phyloP scores from a whole-genome alignment of 2,113 vertebrate genomes.

The mouse (Mus musculus) region GRCm39 chr15:80908501-80909000 shows the following conservation, averaged over 20 bases:
- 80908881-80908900: too few relatives aligned
- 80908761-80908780: conserved; percentile 90
- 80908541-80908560: background rate
- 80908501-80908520: background rate
- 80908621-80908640: background rate
- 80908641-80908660: background rate
- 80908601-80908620: background rate
- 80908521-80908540: background rate
- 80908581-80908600: background rate
- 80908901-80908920: background rate
- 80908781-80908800: conserved; percentile 79
- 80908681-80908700: conserved; percentile 90
- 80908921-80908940: conserved; percentile 89
- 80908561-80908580: background rate
- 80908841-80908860: too few relatives aligned
- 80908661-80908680: background rate
- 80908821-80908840: conserved; percentile 81
- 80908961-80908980: conserved; percentile 7
- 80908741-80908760: conserved; percentile 94
- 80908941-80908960: conserved; percentile 90
- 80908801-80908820: conserved; percentile 82
- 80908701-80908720: conserved; percentile 93
- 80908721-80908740: conserved; percentile 92
- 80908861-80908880: background rate
- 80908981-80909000: background rate